Percentiles rank a stretch among this genome's conserved stretches.
phyloP scores from a whole-genome alignment of 2,797 vertebrate species.

The Danio aesculapii region DNA sequence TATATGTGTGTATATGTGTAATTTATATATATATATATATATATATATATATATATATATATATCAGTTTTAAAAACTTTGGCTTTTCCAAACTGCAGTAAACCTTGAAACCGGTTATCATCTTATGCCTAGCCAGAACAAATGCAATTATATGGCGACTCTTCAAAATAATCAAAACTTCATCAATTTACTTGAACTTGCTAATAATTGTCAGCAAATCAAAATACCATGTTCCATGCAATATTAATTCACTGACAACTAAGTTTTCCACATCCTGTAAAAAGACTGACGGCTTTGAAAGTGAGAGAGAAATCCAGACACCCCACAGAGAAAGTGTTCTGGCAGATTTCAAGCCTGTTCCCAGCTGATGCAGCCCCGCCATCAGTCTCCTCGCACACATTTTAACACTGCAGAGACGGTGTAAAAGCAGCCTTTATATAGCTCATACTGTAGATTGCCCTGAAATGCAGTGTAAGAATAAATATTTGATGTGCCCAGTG shows the following conservation, averaged over 20 bases:
- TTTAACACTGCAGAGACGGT: slow-evolving; percentile 24
- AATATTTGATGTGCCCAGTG: slow-evolving; percentile 60
- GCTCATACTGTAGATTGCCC: slow-evolving; percentile 28
- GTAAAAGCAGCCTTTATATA: slow-evolving; percentile 37
- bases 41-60: no score
- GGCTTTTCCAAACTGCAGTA: no score
- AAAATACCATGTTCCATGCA: no score
- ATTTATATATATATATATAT: no score
- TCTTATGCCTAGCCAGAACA: no score
- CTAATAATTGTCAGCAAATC: not conserved
- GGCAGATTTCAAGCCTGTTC: slow-evolving; percentile 4
- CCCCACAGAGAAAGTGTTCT: slow-evolving; percentile 26
- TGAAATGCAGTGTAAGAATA: slow-evolving; percentile 46
- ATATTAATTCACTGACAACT: not conserved
- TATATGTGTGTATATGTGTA: no score
- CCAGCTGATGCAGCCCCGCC: slow-evolving; percentile 24
- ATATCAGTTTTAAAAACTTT: no score
- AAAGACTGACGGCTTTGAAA: slow-evolving; percentile 18
- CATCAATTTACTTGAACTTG: not conserved
- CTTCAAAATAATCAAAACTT: not conserved
- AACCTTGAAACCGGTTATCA: no score
- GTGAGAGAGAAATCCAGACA: slow-evolving; percentile 11
- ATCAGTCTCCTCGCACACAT: slow-evolving; percentile 27
- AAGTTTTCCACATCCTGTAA: slow-evolving; percentile 2
- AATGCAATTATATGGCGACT: not conserved